Evolutionary conservation across 2,113 vertebrate genomes (phyloP).

Genomic region (Sander lucioperca): DNA sequence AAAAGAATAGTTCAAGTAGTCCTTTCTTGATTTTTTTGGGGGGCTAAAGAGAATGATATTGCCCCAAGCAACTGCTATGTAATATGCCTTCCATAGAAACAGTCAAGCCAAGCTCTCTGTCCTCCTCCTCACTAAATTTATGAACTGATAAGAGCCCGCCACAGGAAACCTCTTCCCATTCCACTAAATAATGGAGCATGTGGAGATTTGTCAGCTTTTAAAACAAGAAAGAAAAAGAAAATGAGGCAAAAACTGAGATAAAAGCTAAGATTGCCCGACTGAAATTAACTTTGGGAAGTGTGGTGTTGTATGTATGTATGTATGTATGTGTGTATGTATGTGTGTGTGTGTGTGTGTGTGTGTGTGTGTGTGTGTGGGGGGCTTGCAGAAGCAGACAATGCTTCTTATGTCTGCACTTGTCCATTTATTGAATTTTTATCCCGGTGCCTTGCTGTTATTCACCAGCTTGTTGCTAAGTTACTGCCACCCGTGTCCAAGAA

Average conservation of each 20-base stretch:
- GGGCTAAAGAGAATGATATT: slow-evolving; percentile 10
- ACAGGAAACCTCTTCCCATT: background rate
- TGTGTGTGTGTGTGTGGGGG: background rate
- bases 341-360: background rate
- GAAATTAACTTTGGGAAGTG: slow-evolving; percentile 37
- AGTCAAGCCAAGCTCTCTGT: background rate
- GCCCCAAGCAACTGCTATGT: slow-evolving; percentile 7
- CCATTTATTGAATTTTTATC: slow-evolving; percentile 77
- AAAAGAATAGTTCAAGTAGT: background rate
- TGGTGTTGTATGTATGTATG: background rate
- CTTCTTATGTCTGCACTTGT: slow-evolving; percentile 73
- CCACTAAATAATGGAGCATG: slow-evolving; percentile 6
- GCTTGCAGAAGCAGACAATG: slow-evolving; percentile 55
- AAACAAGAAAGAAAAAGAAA: slow-evolving; percentile 31
- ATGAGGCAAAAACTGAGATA: slow-evolving; percentile 42
- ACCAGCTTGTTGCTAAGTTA: slow-evolving; percentile 84
- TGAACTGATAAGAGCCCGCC: slow-evolving; percentile 11
- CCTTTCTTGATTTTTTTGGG: background rate
- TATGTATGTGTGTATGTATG: background rate
- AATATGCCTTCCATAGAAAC: slow-evolving; percentile 9
- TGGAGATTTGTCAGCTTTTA: background rate
- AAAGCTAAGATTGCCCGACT: slow-evolving; percentile 25
- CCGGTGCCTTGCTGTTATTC: slow-evolving; percentile 56
- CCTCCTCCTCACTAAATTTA: slow-evolving; percentile 12
- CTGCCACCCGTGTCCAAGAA: slow-evolving; percentile 74